phyloP scores from a whole-genome alignment of 2,888 invertebrate species.

The Acholoe squamosa region DNA sequence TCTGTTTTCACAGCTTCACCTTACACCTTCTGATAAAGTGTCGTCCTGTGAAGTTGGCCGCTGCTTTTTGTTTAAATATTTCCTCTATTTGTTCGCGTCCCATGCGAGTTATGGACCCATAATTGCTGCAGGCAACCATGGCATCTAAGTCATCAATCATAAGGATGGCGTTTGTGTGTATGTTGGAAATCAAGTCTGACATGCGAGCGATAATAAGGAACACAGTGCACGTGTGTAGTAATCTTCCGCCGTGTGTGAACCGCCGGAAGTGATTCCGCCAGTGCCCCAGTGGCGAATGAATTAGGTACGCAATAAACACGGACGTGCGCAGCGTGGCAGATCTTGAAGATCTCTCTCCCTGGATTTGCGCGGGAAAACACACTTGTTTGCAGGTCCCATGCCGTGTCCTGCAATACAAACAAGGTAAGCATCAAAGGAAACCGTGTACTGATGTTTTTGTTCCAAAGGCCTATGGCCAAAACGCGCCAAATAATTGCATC shows the following conservation, averaged over 20 bases:
- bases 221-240: not conserved
- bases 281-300: not conserved
- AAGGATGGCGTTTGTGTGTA: not conserved
- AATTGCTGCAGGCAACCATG: not conserved
- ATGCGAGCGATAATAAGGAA: conserved; percentile 42
- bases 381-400: not conserved
- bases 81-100: not conserved
- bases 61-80: not conserved
- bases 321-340: not conserved
- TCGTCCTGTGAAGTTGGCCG: no score
- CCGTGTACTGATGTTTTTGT: not conserved
- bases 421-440: conserved; percentile 19
- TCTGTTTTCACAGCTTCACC: no score
- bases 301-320: not conserved
- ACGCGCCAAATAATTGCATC: not conserved
- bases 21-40: no score
- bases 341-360: not conserved
- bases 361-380: conserved; percentile 8
- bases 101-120: not conserved
- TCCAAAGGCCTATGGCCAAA: not conserved
- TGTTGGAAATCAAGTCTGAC: not conserved
- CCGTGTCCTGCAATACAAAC: not conserved
- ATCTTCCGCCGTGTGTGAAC: not conserved
- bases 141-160: conserved; percentile 28
- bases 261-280: conserved; percentile 21